Conservation (phyloP, 2,113 vertebrate species). For the Chaetodon trifascialis region DNA sequence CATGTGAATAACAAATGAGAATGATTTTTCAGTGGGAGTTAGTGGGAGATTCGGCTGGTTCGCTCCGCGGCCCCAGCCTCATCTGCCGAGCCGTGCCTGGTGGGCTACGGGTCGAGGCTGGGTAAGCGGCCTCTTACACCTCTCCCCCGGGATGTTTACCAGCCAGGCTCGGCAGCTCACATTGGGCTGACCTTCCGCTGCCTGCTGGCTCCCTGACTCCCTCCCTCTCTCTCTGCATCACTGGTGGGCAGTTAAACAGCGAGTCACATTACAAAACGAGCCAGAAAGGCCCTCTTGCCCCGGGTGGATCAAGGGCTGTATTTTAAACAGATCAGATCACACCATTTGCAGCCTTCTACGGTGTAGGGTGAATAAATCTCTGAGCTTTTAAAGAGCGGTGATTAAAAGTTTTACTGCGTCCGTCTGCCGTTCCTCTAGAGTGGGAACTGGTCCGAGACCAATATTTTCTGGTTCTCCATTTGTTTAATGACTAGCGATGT, state of each 20-base stretch:
- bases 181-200: constrained; percentile 71
- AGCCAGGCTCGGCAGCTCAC: constrained; percentile 56
- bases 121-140: constrained; percentile 43
- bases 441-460: constrained; percentile 28
- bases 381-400: constrained; percentile 69
- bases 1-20: constrained; percentile 50
- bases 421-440: constrained; percentile 52
- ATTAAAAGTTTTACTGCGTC: constrained; percentile 75
- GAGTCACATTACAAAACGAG: constrained; percentile 64
- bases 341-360: constrained; percentile 53
- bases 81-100: constrained; percentile 19
- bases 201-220: constrained; percentile 37
- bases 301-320: constrained; percentile 55
- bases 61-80: constrained; percentile 3
- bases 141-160: constrained; percentile 53
- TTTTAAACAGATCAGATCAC: constrained; percentile 74
- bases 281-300: constrained; percentile 54
- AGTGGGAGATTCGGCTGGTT: constrained; percentile 35
- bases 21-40: constrained; percentile 50
- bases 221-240: constrained; percentile 42
- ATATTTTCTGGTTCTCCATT: constrained; percentile 46
- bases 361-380: constrained; percentile 70
- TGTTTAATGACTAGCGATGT: constrained; percentile 60
- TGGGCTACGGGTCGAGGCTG: constrained; percentile 49
- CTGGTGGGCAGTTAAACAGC: constrained; percentile 68